A percentile compares a stretch with the other conserved stretches of the same genome.
Evolutionary conservation across 2,888 invertebrate species (phyloP).

Genomic region (Matsumyia berberina): DNA sequence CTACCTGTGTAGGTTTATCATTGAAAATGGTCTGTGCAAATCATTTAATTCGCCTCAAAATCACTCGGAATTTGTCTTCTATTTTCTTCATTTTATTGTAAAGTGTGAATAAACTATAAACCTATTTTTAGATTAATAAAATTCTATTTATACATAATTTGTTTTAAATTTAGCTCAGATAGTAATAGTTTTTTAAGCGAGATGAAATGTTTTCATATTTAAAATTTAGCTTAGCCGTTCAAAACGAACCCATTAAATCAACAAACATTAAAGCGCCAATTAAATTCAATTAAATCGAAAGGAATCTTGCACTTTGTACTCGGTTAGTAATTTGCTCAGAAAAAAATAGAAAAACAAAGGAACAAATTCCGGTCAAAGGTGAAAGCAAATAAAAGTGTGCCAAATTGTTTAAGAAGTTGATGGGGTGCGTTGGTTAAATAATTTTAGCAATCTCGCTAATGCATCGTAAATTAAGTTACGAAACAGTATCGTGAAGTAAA

Average conservation of each 20-base stretch:
- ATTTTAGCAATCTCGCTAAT: slow-evolving; percentile 22
- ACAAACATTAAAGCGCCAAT: slow-evolving; percentile 9
- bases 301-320: slow-evolving; percentile 39
- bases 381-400: slow-evolving; percentile 16
- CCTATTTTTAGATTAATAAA: no score
- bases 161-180: no score
- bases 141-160: no score
- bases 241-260: background rate
- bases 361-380: slow-evolving; percentile 22
- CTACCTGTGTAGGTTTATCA: no score
- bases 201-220: background rate
- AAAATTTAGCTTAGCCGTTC: background rate
- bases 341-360: background rate
- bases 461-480: background rate
- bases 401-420: slow-evolving; percentile 13
- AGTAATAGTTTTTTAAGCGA: no score
- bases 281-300: slow-evolving; percentile 14
- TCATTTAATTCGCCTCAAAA: no score
- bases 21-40: no score
- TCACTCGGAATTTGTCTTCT: no score
- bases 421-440: slow-evolving; percentile 17
- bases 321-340: background rate
- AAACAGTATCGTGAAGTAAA: background rate
- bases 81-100: no score
- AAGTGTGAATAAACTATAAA: no score